phyloP scores from a whole-genome alignment of 2,797 vertebrate genomes.

The Arrhamphus sclerolepis region DNA sequence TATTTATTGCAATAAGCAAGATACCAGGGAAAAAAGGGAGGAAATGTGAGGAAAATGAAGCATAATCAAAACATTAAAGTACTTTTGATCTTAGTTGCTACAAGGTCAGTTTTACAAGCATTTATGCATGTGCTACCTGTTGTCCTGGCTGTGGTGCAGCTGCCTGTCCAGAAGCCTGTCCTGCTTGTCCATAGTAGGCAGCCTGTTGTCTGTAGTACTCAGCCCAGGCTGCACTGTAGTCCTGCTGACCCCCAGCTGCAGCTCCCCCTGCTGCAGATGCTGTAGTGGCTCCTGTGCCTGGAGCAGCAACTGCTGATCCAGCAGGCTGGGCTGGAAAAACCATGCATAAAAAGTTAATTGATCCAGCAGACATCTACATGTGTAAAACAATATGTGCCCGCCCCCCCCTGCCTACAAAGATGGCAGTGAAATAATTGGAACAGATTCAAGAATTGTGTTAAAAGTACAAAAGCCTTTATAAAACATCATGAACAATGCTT shows the following conservation, averaged over 20 bases:
- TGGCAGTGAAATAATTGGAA: too few relatives aligned
- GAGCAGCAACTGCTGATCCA: constrained; percentile 62
- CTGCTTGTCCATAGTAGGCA: constrained; percentile 81
- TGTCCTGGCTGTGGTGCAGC: constrained; percentile 80
- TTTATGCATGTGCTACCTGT: constrained; percentile 66
- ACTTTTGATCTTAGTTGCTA: too few relatives aligned
- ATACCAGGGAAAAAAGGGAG: too few relatives aligned
- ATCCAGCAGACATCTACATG: too few relatives aligned
- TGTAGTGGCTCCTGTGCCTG: constrained; percentile 35
- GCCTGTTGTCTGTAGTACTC: constrained; percentile 94
- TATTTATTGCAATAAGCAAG: too few relatives aligned
- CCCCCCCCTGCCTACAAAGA: too few relatives aligned
- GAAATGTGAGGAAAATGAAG: too few relatives aligned
- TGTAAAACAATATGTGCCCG: too few relatives aligned
- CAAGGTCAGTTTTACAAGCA: not conserved
- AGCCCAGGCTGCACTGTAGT: constrained; percentile 95
- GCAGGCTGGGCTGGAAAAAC: constrained; percentile 69
- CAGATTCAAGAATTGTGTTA: too few relatives aligned
- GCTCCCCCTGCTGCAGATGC: constrained; percentile 55
- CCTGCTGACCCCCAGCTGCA: constrained; percentile 82
- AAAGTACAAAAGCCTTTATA: too few relatives aligned
- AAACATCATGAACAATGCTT: too few relatives aligned
- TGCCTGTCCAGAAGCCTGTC: constrained; percentile 76
- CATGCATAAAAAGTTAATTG: not conserved
- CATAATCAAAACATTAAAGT: too few relatives aligned